Evolutionary conservation across 2,113 vertebrate genomes (phyloP), one percentile per base, ranked within the genome.

Genomic region (Centropus bengalensis): DNA sequence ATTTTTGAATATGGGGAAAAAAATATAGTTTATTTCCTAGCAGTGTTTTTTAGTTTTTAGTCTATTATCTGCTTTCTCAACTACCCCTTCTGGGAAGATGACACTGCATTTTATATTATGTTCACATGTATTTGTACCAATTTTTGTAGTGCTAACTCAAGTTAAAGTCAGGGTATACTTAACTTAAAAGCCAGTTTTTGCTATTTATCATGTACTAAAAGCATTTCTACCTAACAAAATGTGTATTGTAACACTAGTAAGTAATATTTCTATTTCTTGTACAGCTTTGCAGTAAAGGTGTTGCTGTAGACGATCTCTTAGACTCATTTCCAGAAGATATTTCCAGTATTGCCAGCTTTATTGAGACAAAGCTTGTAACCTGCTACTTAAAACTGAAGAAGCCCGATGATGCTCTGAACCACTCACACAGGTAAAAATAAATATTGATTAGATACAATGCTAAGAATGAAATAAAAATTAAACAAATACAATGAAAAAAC

Each of bases 401-500:
- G 71, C 97, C 97, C 13, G 94, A 96, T n/a, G 93, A 97, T 59
- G 98, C 98, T 49, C 68, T 98, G 81, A 97, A 97, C 96, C 97
- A 98, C 73, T 97, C 98, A 13, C 96, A 98, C 94, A 97, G 97
- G 97, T 98, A 97, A 98, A 95, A 88, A 58, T 30, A 92, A 78
- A 89, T 60, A 62, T 70, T 79, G 78, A 68, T 93, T 75, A 52
- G 58, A 55, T 33, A 55, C 17, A 18, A 60, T 69, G 42, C 52
- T 91, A 59, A 71, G 74, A 69, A 18, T 52, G 52, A 51, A 90
- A 94, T 56, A 5, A 91, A 88, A 90, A 69, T 66, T 67, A 77
- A 66, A 77, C 32, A 79, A 86, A 93, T 75, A 47, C 75, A 74
- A 88, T 56, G 54, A 64, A 94, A 55, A 74, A 75, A 55, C 75